Conservation (phyloP, 2,888 invertebrate genomes). For the Sesia bembeciformis region DNA sequence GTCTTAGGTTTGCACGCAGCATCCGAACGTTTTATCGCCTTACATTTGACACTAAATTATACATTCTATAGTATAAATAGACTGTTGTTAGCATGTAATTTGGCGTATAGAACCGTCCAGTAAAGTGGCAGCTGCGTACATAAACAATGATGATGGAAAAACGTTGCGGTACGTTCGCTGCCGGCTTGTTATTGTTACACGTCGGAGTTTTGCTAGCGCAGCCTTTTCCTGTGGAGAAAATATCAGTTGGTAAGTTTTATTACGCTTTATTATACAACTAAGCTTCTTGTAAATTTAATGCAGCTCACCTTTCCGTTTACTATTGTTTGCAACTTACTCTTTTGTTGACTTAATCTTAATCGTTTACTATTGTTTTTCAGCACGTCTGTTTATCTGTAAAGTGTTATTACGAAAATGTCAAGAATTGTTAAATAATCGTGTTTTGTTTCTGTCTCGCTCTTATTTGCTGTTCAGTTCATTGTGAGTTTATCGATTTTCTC, state of each 20-base stretch:
- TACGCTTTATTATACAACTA: background rate
- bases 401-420: no score
- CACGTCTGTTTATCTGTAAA: no score
- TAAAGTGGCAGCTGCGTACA: conserved; percentile 1
- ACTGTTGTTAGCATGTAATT: conserved; percentile 19
- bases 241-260: conserved; percentile 59
- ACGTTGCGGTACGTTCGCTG: conserved; percentile 17
- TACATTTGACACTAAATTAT: conserved; percentile 20
- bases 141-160: conserved; percentile 24
- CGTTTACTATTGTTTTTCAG: no score
- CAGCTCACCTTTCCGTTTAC: background rate
- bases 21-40: conserved; percentile 42
- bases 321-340: background rate
- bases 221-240: conserved; percentile 58
- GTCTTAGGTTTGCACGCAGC: conserved; percentile 70
- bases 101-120: conserved; percentile 4
- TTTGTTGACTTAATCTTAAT: no score
- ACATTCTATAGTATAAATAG: conserved; percentile 8
- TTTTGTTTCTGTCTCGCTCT: conserved; percentile 37
- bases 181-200: conserved; percentile 45
- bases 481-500: conserved; percentile 31
- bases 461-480: conserved; percentile 13
- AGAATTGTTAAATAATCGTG: conserved; percentile 5
- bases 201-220: conserved; percentile 44
- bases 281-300: background rate